phyloP scores from a whole-genome alignment of 2,797 vertebrate genomes.

The Echeneis naucrates region DNA sequence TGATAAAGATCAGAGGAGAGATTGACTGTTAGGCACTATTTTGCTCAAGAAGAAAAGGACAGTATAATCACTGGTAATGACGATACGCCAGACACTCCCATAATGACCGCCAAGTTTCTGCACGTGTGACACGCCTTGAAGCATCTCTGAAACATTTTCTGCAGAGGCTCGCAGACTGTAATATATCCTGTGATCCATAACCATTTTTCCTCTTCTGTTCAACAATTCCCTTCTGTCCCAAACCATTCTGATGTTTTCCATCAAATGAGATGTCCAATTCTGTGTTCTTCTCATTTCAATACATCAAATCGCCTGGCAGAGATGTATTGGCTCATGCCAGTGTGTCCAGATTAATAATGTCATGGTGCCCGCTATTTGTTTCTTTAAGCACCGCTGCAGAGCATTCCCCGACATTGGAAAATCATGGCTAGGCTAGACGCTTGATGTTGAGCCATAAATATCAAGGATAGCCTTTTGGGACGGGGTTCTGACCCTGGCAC shows the following conservation, averaged over 20 bases:
- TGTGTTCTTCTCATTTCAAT: conserved; percentile 64
- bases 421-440: conserved; percentile 31
- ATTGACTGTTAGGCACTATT: background rate
- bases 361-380: conserved; percentile 56
- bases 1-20: conserved; percentile 38
- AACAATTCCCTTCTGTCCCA: conserved; percentile 58
- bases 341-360: conserved; percentile 77
- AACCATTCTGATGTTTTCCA: conserved; percentile 74
- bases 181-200: conserved; percentile 52
- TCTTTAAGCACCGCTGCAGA: conserved; percentile 51
- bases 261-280: conserved; percentile 67
- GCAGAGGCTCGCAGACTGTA: conserved; percentile 23
- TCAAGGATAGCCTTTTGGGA: conserved; percentile 19
- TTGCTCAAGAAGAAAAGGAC: background rate
- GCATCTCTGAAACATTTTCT: conserved; percentile 31
- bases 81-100: conserved; percentile 17
- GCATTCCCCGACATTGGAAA: conserved; percentile 53
- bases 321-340: conserved; percentile 60
- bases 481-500: conserved; percentile 10
- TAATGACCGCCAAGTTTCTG: conserved; percentile 5
- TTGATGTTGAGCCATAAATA: conserved; percentile 46
- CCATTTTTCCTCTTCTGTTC: conserved; percentile 50
- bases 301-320: conserved; percentile 64
- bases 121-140: conserved; percentile 12
- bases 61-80: background rate